Conservation (phyloP, 2,888 invertebrate genomes). For the Leucozona laternaria region DNA sequence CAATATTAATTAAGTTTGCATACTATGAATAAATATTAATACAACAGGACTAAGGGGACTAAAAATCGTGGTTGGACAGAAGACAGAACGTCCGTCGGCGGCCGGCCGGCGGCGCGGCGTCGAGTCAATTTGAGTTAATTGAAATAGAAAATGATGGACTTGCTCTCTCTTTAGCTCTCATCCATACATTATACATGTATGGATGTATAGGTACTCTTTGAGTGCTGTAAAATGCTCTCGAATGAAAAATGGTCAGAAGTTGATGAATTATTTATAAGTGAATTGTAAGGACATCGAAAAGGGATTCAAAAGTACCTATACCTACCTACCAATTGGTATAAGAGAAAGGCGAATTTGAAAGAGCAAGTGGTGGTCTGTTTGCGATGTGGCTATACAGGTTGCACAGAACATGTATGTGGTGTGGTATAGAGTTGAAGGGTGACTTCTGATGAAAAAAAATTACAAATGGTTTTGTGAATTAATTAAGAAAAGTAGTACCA, state of each 20-base stretch:
- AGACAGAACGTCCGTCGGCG: too few relatives aligned
- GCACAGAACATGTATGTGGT: background rate
- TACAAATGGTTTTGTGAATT: background rate
- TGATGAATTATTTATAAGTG: slow-evolving; percentile 20
- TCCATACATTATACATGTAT: too few relatives aligned
- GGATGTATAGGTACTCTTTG: too few relatives aligned
- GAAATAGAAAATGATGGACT: slow-evolving; percentile 1
- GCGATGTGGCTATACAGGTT: background rate
- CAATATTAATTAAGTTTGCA: slow-evolving; percentile 26
- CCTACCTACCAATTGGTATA: background rate
- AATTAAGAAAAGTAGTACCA: background rate
- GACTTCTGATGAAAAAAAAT: background rate
- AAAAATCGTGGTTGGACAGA: background rate
- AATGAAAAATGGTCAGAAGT: slow-evolving; percentile 14
- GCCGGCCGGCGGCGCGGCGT: too few relatives aligned
- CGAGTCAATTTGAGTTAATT: slow-evolving; percentile 12
- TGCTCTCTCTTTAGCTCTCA: too few relatives aligned
- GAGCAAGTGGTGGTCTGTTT: slow-evolving; percentile 4
- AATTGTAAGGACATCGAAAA: slow-evolving; percentile 14
- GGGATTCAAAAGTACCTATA: background rate
- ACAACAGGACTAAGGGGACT: background rate
- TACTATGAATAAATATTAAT: slow-evolving; percentile 18
- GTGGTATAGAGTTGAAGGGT: background rate
- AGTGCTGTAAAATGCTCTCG: background rate
- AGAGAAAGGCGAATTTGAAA: background rate